A percentile compares a stretch with the other conserved stretches of the same genome.
These are phyloP conservation scores for Xylocampa areola DNA, from an alignment of 2,888 invertebrate species.

Conservation along the genomic window DNA sequence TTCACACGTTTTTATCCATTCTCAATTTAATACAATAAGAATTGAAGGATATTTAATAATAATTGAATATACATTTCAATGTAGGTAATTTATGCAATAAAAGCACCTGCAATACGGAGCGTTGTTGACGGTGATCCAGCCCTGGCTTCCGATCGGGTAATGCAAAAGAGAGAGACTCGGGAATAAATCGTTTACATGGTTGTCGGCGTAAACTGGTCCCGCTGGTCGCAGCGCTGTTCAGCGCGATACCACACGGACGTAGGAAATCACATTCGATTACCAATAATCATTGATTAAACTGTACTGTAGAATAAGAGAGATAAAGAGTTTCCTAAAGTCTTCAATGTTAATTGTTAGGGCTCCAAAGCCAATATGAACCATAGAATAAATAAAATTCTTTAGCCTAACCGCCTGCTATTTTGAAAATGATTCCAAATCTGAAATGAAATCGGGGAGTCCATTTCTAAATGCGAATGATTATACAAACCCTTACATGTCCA, in stretches of 20 bases:
- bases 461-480: no score
- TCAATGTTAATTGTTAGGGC: no score
- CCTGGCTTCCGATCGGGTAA: slow-evolving; percentile 87
- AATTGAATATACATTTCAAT: slow-evolving; percentile 34
- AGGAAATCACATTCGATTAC: slow-evolving; percentile 75
- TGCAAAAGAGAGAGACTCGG: slow-evolving; percentile 87
- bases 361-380: no score
- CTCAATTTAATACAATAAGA: slow-evolving; percentile 18
- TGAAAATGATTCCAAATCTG: no score
- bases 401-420: no score
- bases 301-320: no score
- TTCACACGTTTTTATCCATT: slow-evolving; percentile 49
- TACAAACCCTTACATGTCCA: no score
- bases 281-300: slow-evolving; percentile 52
- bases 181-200: slow-evolving; percentile 90
- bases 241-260: slow-evolving; percentile 69
- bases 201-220: slow-evolving; percentile 89
- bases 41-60: slow-evolving; percentile 26
- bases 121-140: slow-evolving; percentile 68
- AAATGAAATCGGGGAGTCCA: no score
- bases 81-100: slow-evolving; percentile 34
- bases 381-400: no score
- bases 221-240: slow-evolving; percentile 69
- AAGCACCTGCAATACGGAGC: slow-evolving; percentile 46
- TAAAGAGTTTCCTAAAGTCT: no score